phyloP scores from a whole-genome alignment of 1,140 invertebrate genomes.

The Drosophila seguyi region DNA sequence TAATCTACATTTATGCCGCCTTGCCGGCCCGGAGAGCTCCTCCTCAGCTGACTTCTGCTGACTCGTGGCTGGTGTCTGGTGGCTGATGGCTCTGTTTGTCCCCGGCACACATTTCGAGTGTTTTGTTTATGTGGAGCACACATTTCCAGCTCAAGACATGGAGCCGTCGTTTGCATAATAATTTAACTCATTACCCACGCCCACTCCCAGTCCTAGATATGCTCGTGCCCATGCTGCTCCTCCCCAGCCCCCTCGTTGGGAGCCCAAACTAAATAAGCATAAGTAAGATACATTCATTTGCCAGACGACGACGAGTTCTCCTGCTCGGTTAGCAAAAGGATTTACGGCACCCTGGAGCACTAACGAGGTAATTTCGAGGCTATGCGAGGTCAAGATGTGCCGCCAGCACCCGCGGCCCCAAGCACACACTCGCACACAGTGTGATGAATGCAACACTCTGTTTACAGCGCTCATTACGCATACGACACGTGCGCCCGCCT shows the following conservation, averaged over 20 bases:
- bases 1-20: conserved; percentile 42
- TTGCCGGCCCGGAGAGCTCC: conserved; percentile 5
- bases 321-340: conserved; percentile 24
- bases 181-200: conserved; percentile 74
- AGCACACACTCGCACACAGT: conserved; percentile 2
- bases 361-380: conserved; percentile 47
- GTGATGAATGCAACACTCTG: conserved; percentile 35
- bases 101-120: conserved; percentile 77
- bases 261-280: conserved; percentile 69
- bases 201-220: background rate
- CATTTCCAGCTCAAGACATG: conserved; percentile 54
- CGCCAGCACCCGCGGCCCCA: background rate
- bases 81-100: conserved; percentile 56
- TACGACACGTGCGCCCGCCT: conserved; percentile 40
- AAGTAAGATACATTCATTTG: conserved; percentile 65
- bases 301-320: conserved; percentile 28
- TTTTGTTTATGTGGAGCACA: conserved; percentile 63
- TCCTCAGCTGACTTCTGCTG: conserved; percentile 6
- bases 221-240: background rate
- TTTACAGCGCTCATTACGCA: conserved; percentile 40
- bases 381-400: conserved; percentile 44
- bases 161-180: conserved; percentile 78
- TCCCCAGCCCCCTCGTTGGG: conserved; percentile 6
- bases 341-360: conserved; percentile 47
- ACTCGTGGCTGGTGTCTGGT: conserved; percentile 27